Evolutionary conservation across 1,140 invertebrate species (phyloP).

Genomic region (Drosophila ercepeae): DNA sequence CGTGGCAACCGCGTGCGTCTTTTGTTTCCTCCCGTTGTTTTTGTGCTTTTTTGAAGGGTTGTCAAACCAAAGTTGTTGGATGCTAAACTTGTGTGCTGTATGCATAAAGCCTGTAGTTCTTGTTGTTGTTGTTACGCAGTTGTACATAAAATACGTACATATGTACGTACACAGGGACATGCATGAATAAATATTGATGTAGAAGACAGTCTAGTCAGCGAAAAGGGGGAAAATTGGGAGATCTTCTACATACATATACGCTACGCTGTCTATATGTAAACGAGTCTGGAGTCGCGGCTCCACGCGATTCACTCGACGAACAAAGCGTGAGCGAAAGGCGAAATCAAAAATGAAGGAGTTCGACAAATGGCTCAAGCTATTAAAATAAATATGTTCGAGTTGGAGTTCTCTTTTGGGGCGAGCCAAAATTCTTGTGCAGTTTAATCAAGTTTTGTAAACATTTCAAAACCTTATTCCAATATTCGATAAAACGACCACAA

Average conservation of each 20-base stretch:
- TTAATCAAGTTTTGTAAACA: neutral
- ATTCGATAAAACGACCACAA: no score
- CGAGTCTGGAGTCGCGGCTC: constrained; percentile 27
- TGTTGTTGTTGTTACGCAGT: constrained; percentile 44
- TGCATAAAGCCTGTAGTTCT: constrained; percentile 17
- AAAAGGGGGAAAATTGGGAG: neutral
- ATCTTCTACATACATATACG: no score
- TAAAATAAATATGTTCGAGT: constrained; percentile 54
- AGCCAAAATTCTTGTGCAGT: constrained; percentile 11
- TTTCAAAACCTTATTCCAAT: neutral
- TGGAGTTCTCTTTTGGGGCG: constrained; percentile 17
- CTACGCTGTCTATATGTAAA: constrained; percentile 25
- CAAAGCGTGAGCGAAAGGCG: constrained; percentile 13
- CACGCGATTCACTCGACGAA: constrained; percentile 3
- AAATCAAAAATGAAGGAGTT: constrained; percentile 54
- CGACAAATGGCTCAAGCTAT: constrained; percentile 61
- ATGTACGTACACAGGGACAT: constrained; percentile 10
- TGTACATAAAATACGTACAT: constrained; percentile 36
- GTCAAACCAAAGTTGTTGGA: constrained; percentile 42
- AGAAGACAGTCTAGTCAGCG: constrained; percentile 28
- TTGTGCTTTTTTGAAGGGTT: constrained; percentile 32
- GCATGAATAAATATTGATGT: constrained; percentile 52
- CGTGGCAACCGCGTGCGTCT: constrained; percentile 47
- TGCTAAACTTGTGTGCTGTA: constrained; percentile 40
- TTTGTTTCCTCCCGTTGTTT: constrained; percentile 33